Base-by-base conservation (phyloP, 2,113 vertebrate genomes). In the Myocastor coypus region DNA sequence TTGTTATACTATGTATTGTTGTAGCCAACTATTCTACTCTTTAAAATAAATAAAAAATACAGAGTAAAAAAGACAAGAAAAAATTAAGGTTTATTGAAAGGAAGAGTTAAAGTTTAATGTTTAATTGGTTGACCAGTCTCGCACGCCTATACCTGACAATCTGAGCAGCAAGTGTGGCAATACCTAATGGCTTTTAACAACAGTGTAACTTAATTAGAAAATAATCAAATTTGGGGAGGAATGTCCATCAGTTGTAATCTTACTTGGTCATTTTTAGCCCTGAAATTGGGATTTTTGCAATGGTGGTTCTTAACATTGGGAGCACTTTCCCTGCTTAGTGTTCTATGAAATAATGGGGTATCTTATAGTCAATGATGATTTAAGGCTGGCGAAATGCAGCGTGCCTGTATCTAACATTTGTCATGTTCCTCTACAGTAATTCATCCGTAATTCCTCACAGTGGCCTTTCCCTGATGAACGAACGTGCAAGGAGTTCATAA, bases 391-490 rank as follows among this genome's bases (percentile, higher is more conserved):
- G 40, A 46, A 93, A 92, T 77, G 61, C 3, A 5, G 40, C 66
- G 28, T 85, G 26, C 80, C 85, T 84, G 30, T 69, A 69, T 30
- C 91, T 89, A 11, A 89, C 87, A 92, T 94, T 90, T 46, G 34
- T 95, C 84, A 63, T 52, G 24, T 22, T 32, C 20, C 77, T 87
- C 37, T 85, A 94, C 87, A 92, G 77, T 71, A 93, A 94, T 84
- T 94, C 83, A 89, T 87, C 61, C 95, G 0, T 68, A 95, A 95
- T 86, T 89, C 94, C n/a, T 42, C 6, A 17, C 80, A 17, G 20
- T 89, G 80, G 87, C 91, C 92, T 97, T 94, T 96, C 86, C 52
- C 77, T 95, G 87, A 90, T 82, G 32, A 96, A 97, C 87, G 95
- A 81, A n/a, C 28, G 8, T 52, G 55, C 71, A 95, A 77, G 34